A percentile compares a stretch with the other conserved stretches of the same genome.
phyloP scores from a whole-genome alignment of 2,113 vertebrate genomes.

The Turdus rufiventris region DNA sequence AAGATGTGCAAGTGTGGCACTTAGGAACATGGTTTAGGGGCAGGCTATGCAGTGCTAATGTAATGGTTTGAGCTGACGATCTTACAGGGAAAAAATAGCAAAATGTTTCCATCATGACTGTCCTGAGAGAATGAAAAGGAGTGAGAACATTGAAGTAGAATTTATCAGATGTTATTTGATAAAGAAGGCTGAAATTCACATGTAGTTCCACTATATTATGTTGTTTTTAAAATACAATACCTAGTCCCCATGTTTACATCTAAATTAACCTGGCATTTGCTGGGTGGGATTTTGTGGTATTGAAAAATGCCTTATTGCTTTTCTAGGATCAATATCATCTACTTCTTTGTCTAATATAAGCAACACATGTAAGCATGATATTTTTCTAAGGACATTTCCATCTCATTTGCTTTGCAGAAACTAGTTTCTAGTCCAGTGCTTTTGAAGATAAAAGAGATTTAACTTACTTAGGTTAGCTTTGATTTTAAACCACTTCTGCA shows the following conservation, averaged over 20 bases:
- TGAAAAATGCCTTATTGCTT: not conserved
- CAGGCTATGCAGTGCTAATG: not conserved
- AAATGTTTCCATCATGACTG: not conserved
- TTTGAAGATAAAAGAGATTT: not conserved
- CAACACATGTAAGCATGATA: not conserved
- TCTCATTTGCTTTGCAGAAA: not conserved
- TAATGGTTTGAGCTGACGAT: not conserved
- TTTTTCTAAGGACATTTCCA: not conserved
- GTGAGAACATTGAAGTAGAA: not conserved
- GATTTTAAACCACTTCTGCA: not conserved
- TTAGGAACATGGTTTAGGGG: not conserved
- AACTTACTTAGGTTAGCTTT: not conserved
- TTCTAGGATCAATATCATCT: not conserved
- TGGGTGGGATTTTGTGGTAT: not conserved
- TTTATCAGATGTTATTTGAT: not conserved
- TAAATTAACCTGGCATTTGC: not conserved
- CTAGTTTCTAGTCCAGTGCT: not conserved
- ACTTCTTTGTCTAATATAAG: not conserved
- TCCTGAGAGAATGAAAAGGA: not conserved
- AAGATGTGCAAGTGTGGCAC: not conserved
- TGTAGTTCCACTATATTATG: not conserved
- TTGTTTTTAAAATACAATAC: not conserved
- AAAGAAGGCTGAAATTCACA: not conserved
- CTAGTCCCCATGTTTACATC: not conserved
- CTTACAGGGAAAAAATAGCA: not conserved